These are phyloP conservation scores for Acholoe squamosa DNA, from an alignment of 2,888 invertebrate species.

Conservation along the genomic window DNA sequence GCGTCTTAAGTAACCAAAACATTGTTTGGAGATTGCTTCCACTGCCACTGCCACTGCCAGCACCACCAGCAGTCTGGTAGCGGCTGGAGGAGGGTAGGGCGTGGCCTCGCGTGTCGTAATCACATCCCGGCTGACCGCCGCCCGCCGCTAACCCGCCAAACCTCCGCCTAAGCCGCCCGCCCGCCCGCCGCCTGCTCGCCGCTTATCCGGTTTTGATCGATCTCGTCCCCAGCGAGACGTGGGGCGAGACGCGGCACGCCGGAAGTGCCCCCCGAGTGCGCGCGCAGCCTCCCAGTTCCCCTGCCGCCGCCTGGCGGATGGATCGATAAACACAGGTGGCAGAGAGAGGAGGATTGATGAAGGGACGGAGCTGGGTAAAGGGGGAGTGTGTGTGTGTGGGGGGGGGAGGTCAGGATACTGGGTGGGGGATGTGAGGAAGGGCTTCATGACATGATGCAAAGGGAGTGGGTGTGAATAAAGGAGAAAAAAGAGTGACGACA, in stretches of 20 bases:
- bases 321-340: conserved; percentile 52
- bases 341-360: neutral
- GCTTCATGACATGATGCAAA: too few species aligned
- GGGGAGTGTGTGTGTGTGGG: neutral
- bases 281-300: neutral
- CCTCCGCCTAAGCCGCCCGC: conserved; percentile 38
- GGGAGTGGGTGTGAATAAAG: too few species aligned
- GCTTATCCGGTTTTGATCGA: conserved; percentile 54
- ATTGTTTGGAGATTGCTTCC: too few species aligned
- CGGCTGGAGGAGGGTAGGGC: neutral
- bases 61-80: too few species aligned
- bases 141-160: conserved; percentile 54
- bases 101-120: conserved; percentile 26
- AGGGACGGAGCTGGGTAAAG: neutral
- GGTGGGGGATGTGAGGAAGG: neutral
- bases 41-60: too few species aligned
- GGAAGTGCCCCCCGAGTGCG: conserved; percentile 49
- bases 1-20: too few species aligned
- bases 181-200: too few species aligned
- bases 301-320: neutral
- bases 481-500: too few species aligned
- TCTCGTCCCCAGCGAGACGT: conserved; percentile 8
- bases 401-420: too few species aligned
- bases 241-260: neutral
- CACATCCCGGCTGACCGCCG: conserved; percentile 27